Conservation (phyloP, 2,113 vertebrate genomes). For the Maccullochella peelii region DNA sequence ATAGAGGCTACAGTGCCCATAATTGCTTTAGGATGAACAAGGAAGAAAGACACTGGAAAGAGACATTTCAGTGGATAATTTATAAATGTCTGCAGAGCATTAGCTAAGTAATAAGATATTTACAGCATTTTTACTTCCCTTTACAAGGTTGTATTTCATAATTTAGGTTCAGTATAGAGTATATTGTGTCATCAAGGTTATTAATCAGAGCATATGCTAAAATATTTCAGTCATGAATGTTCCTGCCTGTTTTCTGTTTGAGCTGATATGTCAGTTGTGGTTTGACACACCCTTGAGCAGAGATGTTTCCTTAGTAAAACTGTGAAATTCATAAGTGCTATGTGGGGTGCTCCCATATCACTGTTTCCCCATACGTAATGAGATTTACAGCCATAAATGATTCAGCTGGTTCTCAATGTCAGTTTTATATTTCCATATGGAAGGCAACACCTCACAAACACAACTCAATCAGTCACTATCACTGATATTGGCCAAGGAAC, state of each 20-base stretch:
- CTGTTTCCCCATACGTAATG: constrained; percentile 39
- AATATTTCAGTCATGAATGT: neutral
- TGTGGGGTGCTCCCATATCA: constrained; percentile 1
- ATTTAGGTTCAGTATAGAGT: constrained; percentile 1
- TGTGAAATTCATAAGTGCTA: constrained; percentile 42
- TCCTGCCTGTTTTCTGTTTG: constrained; percentile 2
- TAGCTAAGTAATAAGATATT: constrained; percentile 12
- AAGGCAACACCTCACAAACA: constrained; percentile 40
- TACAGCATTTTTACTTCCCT: neutral
- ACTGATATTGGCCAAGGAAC: constrained; percentile 16
- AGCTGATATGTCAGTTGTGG: neutral
- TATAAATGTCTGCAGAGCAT: constrained; percentile 15
- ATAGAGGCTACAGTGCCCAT: constrained; percentile 45
- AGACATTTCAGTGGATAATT: constrained; percentile 34
- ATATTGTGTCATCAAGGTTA: neutral
- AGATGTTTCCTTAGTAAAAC: constrained; percentile 17
- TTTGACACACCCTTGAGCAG: neutral
- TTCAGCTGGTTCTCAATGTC: constrained; percentile 52
- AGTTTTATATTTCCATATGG: constrained; percentile 59
- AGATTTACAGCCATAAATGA: constrained; percentile 64
- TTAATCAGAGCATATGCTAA: constrained; percentile 9
- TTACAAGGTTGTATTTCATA: neutral
- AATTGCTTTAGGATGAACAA: constrained; percentile 65
- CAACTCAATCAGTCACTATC: constrained; percentile 47
- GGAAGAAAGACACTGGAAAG: constrained; percentile 44